These are phyloP conservation scores for Lynx canadensis DNA, from an alignment of 2,113 vertebrate species.

Conservation along the genomic window DNA sequence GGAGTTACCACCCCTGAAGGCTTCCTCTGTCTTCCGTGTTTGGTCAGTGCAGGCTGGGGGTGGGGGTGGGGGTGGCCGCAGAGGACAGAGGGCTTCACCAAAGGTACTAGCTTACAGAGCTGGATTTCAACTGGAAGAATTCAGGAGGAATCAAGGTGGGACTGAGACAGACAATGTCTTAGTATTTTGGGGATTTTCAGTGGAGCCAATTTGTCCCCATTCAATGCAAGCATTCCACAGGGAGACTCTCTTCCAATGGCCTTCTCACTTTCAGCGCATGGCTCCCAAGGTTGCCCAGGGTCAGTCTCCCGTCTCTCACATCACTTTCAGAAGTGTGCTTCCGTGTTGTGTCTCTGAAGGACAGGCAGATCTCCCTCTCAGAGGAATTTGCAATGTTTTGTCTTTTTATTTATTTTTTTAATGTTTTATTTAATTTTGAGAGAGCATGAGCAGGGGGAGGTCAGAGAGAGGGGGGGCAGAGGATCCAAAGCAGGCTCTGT, in stretches of 20 bases:
- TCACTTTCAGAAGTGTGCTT: neutral
- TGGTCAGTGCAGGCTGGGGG: neutral
- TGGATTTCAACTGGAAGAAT: neutral
- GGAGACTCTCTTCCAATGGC: neutral
- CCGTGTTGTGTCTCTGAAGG: neutral
- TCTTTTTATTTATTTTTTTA: neutral
- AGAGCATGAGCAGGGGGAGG: too few species aligned
- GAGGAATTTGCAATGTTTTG: too few species aligned
- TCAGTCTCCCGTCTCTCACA: fast-evolving
- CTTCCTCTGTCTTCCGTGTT: neutral
- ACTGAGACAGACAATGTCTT: neutral
- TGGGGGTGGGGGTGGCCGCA: too few species aligned
- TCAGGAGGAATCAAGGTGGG: neutral
- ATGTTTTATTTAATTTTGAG: too few species aligned
- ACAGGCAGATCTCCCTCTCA: neutral
- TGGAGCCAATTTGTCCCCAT: neutral
- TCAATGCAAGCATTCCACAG: neutral
- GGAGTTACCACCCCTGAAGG: neutral
- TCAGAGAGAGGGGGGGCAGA: too few species aligned
- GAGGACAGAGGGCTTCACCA: neutral
- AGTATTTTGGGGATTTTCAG: neutral
- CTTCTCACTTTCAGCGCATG: neutral
- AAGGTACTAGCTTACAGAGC: neutral
- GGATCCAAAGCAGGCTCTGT: too few species aligned
- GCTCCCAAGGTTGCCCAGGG: neutral